phyloP scores from a whole-genome alignment of 2,797 vertebrate genomes.

The Remorina albescens region DNA sequence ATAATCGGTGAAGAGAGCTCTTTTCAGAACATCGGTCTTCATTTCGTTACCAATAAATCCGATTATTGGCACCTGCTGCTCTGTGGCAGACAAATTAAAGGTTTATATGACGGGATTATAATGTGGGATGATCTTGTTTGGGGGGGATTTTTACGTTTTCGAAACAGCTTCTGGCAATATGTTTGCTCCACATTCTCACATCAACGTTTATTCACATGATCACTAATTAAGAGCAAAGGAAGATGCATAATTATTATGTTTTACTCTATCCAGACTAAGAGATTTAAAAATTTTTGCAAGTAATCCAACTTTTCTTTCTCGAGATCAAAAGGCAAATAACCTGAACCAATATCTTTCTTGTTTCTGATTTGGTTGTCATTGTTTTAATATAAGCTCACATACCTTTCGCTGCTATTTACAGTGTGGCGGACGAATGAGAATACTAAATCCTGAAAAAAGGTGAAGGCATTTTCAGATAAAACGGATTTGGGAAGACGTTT shows the following conservation, averaged over 20 bases:
- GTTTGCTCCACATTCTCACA: too few relatives aligned
- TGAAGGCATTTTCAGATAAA: not conserved
- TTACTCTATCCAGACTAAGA: not conserved
- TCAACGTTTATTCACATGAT: slow-evolving; percentile 9
- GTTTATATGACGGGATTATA: not conserved
- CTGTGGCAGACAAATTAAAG: slow-evolving; percentile 2
- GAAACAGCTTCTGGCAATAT: not conserved
- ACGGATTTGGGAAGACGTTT: not conserved
- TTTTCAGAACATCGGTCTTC: not conserved
- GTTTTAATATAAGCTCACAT: not conserved
- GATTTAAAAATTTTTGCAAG: not conserved
- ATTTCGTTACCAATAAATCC: not conserved
- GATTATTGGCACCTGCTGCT: not conserved
- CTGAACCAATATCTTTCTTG: not conserved
- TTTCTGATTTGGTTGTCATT: not conserved
- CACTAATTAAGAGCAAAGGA: slow-evolving; percentile 9
- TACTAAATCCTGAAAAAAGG: not conserved
- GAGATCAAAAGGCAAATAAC: not conserved
- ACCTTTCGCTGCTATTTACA: not conserved
- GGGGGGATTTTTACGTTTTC: not conserved
- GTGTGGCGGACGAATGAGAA: not conserved
- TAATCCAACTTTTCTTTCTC: not conserved
- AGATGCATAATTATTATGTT: not conserved
- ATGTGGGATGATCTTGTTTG: slow-evolving; percentile 2
- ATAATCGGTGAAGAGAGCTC: not conserved